These are phyloP conservation scores for Ancistrus triradiatus DNA, from an alignment of 2,113 vertebrate genomes.

Conservation along the genomic window DNA sequence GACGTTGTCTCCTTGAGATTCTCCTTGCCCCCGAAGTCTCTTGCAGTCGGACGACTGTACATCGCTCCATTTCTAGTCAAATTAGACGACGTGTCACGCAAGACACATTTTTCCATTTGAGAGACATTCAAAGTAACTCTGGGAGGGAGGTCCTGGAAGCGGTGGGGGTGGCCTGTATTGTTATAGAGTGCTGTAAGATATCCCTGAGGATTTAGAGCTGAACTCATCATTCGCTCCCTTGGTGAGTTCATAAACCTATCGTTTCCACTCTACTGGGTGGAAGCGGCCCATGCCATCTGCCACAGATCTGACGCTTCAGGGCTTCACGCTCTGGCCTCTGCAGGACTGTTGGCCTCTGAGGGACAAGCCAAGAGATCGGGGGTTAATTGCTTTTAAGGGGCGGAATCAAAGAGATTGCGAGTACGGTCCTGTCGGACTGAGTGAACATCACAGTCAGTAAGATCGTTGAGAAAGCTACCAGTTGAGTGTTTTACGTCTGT, in stretches of 20 bases:
- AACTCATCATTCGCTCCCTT: constrained; percentile 33
- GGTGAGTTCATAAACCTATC: constrained; percentile 34
- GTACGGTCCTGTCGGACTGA: constrained; percentile 11
- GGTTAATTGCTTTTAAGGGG: constrained; percentile 37
- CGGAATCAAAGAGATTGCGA: constrained; percentile 18
- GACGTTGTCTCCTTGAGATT: too few species aligned
- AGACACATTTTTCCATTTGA: too few species aligned
- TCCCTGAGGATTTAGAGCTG: constrained; percentile 3
- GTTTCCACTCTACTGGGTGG: constrained; percentile 39
- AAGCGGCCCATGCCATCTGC: constrained; percentile 37
- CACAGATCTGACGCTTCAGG: constrained; percentile 32
- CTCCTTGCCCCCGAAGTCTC: too few species aligned
- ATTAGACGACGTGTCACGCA: too few species aligned
- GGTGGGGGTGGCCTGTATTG: too few species aligned
- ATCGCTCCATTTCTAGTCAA: too few species aligned
- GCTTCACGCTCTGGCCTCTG: constrained; percentile 22
- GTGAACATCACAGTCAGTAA: constrained; percentile 3
- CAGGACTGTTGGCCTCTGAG: neutral
- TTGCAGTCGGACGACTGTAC: too few species aligned
- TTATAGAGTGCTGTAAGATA: too few species aligned
- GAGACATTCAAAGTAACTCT: too few species aligned
- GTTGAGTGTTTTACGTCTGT: too few species aligned
- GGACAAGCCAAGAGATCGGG: constrained; percentile 18
- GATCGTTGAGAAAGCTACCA: neutral
- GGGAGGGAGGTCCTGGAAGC: too few species aligned